Base-by-base conservation (phyloP, 2,113 vertebrate genomes). In the Gallinago media region DNA sequence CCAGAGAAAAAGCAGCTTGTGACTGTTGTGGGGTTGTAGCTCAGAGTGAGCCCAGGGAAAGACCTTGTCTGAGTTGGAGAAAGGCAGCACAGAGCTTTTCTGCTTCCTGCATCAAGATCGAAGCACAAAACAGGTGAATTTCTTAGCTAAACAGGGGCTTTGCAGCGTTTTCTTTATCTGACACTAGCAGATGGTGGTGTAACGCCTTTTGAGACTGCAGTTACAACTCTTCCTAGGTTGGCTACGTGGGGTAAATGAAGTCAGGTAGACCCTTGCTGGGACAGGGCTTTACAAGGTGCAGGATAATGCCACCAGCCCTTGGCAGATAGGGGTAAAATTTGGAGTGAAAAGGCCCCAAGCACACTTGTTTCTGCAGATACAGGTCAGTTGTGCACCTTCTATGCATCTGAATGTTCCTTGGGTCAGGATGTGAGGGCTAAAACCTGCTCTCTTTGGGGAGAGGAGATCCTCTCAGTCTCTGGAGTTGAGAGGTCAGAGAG, bases 201-300 rank as follows among this genome's bases (percentile, higher is more conserved):
- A 20, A 59, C 5, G 12, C 42, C 54, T 78, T 12, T 12, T 50
- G 70, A 68, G 38, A 34, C 25, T 74, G 65, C 61, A 86, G 40
- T 55, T 83, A 52, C 55, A 50, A 59, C 65, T 73, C 29, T 77
- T 55, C 42, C 32, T 42, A 63, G 22, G 8, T 7, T 74, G 86
- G 34, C 32, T 32, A 0, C 0, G 0, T 36, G 4, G 5, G n/a
- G 15, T 40, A 44, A n/a, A 36, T 11, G 11, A 52, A 65, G 32
- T 23, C 12, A 34, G 26, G 19, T 11, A 15, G n/a, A 76, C 11
- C 11, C 47, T 67, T 2, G 3, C 56, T 67, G 73, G 52, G 32
- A 26, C 8, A 46, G 40, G 23, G 11, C 32, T 56, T 59, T 32
- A 42, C 36, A 32, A 72, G 21, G 12, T 59, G 16, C 26, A 7